These are phyloP conservation scores for Mythimna impura DNA, from an alignment of 2,888 invertebrate species.

Conservation along the genomic window DNA sequence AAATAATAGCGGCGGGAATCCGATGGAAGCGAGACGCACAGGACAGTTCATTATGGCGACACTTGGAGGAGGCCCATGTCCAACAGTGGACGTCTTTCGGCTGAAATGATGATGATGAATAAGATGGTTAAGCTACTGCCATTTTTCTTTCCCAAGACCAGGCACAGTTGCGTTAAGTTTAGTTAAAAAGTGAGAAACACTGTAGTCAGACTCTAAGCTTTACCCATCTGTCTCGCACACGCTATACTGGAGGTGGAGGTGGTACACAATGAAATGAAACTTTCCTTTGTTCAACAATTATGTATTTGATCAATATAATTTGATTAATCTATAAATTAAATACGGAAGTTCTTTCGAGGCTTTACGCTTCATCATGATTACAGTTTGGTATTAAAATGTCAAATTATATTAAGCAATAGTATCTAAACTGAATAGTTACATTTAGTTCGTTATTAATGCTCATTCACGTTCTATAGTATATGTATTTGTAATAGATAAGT, in stretches of 20 bases:
- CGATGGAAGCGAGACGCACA: no score
- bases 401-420: constrained; percentile 4
- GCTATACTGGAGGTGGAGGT: not conserved
- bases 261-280: not conserved
- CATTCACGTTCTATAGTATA: constrained; percentile 24
- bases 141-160: not conserved
- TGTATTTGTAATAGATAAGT: constrained; percentile 44
- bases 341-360: constrained; percentile 20
- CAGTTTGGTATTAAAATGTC: constrained; percentile 33
- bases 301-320: constrained; percentile 50
- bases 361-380: constrained; percentile 25
- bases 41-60: no score
- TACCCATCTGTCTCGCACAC: not conserved
- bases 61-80: no score
- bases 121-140: not conserved
- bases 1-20: no score
- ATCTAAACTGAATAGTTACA: not conserved
- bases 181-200: not conserved
- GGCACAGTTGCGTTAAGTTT: not conserved
- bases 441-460: constrained; percentile 24
- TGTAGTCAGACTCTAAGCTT: not conserved
- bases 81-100: no score
- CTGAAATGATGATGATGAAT: no score
- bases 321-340: constrained; percentile 39
- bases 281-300: constrained; percentile 34